Evolutionary conservation across 2,113 vertebrate genomes (phyloP).

Genomic region (Cyanoliseus patagonus): DNA sequence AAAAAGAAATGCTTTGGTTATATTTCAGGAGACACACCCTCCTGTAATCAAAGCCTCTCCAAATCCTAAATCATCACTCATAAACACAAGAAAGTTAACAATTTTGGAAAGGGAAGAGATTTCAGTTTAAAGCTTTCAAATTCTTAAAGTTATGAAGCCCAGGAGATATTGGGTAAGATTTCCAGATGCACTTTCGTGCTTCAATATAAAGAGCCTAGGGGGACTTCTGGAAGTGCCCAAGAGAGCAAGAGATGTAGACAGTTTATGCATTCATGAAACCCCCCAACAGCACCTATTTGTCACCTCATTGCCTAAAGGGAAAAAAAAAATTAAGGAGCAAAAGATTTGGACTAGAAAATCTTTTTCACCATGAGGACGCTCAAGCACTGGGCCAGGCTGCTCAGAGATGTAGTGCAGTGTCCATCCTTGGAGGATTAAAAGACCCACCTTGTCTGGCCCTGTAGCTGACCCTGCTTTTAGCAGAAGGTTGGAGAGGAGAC

Average conservation of each 20-base stretch:
- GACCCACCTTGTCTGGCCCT: not conserved
- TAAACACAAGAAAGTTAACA: not conserved
- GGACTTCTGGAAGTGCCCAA: not conserved
- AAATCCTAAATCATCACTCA: not conserved
- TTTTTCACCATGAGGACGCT: not conserved
- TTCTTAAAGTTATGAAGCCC: not conserved
- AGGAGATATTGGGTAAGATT: not conserved
- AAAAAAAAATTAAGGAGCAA: not conserved
- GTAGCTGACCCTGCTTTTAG: not conserved
- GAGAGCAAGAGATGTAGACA: not conserved
- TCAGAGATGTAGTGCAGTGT: not conserved
- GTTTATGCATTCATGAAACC: not conserved
- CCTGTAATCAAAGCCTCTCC: not conserved
- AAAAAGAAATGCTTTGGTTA: not conserved
- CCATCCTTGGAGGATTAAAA: not conserved
- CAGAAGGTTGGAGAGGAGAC: not conserved
- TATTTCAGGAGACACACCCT: not conserved
- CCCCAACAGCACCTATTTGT: not conserved
- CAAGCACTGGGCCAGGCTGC: not conserved
- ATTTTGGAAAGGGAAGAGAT: not conserved
- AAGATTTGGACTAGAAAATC: not conserved
- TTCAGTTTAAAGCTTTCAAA: not conserved
- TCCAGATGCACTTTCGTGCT: not conserved
- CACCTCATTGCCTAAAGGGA: not conserved
- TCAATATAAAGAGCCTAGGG: not conserved